phyloP scores from a whole-genome alignment of 2,113 vertebrate genomes.

The Myotis yumanensis region DNA sequence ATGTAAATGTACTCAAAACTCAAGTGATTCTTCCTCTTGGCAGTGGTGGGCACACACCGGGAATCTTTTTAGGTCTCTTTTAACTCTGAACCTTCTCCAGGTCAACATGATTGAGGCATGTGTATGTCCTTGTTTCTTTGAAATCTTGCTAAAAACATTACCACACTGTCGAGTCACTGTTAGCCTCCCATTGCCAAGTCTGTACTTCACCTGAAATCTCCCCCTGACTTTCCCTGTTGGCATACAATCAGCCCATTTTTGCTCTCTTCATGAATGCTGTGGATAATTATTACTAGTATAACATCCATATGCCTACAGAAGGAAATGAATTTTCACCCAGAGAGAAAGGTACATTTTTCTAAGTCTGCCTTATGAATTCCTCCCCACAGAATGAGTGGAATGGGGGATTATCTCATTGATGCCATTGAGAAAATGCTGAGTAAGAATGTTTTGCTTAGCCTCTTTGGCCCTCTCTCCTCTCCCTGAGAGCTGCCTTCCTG shows the following conservation, averaged over 20 bases:
- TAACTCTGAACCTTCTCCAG: background rate
- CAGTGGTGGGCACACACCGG: background rate
- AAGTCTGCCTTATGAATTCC: background rate
- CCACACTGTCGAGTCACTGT: background rate
- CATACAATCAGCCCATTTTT: background rate
- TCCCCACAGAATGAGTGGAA: background rate
- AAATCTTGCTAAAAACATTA: background rate
- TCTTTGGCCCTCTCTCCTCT: too few species aligned
- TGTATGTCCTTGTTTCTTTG: background rate
- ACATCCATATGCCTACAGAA: background rate
- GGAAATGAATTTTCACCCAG: background rate
- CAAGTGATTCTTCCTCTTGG: background rate
- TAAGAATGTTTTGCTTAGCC: background rate
- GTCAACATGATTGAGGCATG: background rate
- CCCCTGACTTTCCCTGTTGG: background rate
- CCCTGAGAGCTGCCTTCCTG: background rate
- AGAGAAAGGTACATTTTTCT: background rate
- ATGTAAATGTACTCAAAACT: background rate
- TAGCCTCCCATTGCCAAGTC: accelerated
- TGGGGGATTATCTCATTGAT: background rate
- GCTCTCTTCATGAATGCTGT: background rate
- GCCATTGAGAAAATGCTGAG: background rate
- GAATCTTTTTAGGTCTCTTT: background rate
- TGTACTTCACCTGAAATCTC: background rate
- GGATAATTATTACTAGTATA: background rate